phyloP scores from a whole-genome alignment of 2,888 invertebrate genomes.

The Drosophila imparisetae region DNA sequence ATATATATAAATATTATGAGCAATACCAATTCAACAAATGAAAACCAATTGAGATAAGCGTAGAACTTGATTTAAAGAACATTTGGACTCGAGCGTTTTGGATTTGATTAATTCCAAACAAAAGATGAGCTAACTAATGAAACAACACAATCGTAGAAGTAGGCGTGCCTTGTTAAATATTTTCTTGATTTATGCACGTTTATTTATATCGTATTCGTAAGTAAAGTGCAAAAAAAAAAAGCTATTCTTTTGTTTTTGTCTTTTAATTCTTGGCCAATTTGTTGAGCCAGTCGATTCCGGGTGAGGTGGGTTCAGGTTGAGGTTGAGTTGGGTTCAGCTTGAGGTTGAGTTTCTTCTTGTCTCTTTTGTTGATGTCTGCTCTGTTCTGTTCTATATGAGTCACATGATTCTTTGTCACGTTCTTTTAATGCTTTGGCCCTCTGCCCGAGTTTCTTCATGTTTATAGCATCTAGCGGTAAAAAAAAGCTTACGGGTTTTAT shows the following conservation, averaged over 20 bases:
- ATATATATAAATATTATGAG: conserved; percentile 34
- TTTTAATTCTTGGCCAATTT: conserved; percentile 29
- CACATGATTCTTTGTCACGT: conserved; percentile 26
- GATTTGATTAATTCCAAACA: conserved; percentile 20
- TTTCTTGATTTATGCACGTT: conserved; percentile 19
- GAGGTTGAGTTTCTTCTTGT: conserved; percentile 1
- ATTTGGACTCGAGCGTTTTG: conserved; percentile 23
- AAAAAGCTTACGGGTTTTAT: conserved; percentile 37
- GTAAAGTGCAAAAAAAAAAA: not conserved
- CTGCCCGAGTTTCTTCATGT: conserved; percentile 45
- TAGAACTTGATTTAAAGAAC: conserved; percentile 13
- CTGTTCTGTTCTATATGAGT: conserved; percentile 47
- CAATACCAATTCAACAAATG: conserved; percentile 35
- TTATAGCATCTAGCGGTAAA: conserved; percentile 53
- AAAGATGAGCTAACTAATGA: conserved; percentile 44
- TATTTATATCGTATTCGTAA: conserved; percentile 46
- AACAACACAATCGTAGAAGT: not conserved
- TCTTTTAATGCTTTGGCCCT: conserved; percentile 39
- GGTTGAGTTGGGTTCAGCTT: conserved; percentile 8
- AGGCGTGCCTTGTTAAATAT: conserved; percentile 31
- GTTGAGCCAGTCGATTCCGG: conserved; percentile 35
- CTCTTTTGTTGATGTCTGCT: conserved; percentile 28
- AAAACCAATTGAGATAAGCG: conserved; percentile 42
- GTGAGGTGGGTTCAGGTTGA: conserved; percentile 1
- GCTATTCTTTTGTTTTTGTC: conserved; percentile 5